Base-by-base conservation (phyloP, 92 coral and sea anemone genomes). In the Desmophyllum pertusum region DNA sequence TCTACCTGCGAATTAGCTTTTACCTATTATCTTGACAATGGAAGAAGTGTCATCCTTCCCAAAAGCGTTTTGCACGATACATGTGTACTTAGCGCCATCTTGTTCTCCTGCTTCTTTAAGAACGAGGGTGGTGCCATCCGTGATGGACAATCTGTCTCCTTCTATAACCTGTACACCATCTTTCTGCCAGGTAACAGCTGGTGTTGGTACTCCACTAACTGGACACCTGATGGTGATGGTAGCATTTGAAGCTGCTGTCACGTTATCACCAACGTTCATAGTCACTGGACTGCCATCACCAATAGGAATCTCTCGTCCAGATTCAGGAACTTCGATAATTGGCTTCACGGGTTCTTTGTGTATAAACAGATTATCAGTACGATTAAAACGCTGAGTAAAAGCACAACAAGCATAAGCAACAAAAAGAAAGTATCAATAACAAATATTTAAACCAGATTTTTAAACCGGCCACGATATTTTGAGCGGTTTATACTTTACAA, bases 141-240 rank as follows among this genome's bases (percentile, higher is more conserved):
- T 63, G 40, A 88, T 67, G 53, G 19, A 41, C 46, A 65, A 50
- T 57, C 48, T 76, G 4, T 69, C 61, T 64, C 81, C 86, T 72
- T 63, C 40, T 38, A 83, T 81, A 73, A 91, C 80, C 6, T 89
- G 81, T 23, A 68, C 76, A 40, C 87, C 91, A 23, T 85, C 85
- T 40, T 73, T 80, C n/a, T 68, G 73, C 95, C 95, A 94, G 30
- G 73, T 63, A 2, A 87, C 90, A 51, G 78, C 37, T 35, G 95
- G 95, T 66, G 64, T 77, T 21, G 97, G 97, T 57, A 88, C 52
- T 70, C 97, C 97, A 30, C 83, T 72, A 2, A 82, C 76, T 36
- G 92, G 91, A 48, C 97, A 93, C 33, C 10, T 72, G 40, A 93
- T 39, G 14, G 87, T 88, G 63, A 93, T 83, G n/a, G 75, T 57